These are phyloP conservation scores for Paramormyrops hopkinsi DNA, from an alignment of 2,797 vertebrate genomes.

Conservation along the genomic window DNA sequence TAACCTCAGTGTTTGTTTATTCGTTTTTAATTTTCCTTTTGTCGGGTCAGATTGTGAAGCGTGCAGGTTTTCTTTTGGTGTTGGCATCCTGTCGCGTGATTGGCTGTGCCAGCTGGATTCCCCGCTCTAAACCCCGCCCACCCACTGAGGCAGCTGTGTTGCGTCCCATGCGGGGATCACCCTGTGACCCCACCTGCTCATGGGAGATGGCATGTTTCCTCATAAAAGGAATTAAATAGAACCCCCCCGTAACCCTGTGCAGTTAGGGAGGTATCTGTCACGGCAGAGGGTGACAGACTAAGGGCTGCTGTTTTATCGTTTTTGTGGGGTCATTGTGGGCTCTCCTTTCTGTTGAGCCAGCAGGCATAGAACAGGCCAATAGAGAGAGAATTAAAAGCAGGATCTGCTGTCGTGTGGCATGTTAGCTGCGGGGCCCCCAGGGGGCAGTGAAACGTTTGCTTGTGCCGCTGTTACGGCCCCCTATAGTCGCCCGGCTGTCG, in stretches of 20 bases:
- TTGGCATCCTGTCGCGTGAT: neutral
- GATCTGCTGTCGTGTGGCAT: slow-evolving; percentile 9
- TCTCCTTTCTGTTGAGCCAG: slow-evolving; percentile 44
- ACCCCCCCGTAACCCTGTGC: neutral
- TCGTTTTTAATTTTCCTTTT: neutral
- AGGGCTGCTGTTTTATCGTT: slow-evolving; percentile 30
- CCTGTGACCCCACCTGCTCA: slow-evolving; percentile 28
- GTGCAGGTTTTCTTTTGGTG: neutral
- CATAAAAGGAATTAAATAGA: slow-evolving; percentile 20
- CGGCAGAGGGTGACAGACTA: slow-evolving; percentile 40
- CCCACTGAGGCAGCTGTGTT: neutral
- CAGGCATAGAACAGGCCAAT: slow-evolving; percentile 37
- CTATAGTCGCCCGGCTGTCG: neutral
- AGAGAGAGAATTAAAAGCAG: slow-evolving; percentile 35
- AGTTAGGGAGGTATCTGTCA: slow-evolving; percentile 43
- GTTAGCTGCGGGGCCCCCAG: neutral
- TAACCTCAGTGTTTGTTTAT: neutral
- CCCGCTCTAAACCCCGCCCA: neutral
- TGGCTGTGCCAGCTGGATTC: neutral
- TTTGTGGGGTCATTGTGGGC: neutral
- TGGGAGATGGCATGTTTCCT: slow-evolving; percentile 45
- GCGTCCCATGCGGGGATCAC: neutral
- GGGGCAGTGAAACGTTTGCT: neutral
- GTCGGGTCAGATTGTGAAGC: neutral
- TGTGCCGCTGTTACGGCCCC: neutral